Conservation (phyloP, 2,113 vertebrate genomes). For the Otis tarda region DNA sequence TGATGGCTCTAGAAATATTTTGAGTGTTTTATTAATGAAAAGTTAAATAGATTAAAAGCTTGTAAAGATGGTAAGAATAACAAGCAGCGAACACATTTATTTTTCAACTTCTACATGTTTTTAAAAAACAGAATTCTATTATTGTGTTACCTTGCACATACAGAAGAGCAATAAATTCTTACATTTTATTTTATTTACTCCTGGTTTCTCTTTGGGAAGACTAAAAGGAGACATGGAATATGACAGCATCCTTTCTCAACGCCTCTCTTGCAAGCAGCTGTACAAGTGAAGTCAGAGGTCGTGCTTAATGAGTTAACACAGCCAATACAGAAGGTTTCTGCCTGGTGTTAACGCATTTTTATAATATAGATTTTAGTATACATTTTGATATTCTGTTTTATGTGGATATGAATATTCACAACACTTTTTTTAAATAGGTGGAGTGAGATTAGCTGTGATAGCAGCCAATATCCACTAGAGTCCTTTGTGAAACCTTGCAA, state of each 20-base stretch:
- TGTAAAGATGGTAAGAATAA: background rate
- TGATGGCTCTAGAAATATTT: slow-evolving; percentile 32
- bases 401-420: background rate
- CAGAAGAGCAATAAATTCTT: background rate
- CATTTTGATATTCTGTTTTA: background rate
- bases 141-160: background rate
- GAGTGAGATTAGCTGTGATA: background rate
- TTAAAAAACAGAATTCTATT: background rate
- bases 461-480: background rate
- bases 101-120: background rate
- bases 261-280: background rate
- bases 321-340: background rate
- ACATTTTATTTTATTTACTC: background rate
- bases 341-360: background rate
- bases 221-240: background rate
- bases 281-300: background rate
- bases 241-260: background rate
- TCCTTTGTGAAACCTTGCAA: background rate
- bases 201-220: background rate
- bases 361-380: background rate
- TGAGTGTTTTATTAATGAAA: slow-evolving; percentile 4
- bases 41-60: background rate
- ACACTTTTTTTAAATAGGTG: background rate
- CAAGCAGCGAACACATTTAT: background rate
- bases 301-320: background rate